Evolutionary conservation across 2,888 invertebrate genomes (phyloP), one percentile per base, ranked within the genome.

Genomic region (Bedellia somnulentella): DNA sequence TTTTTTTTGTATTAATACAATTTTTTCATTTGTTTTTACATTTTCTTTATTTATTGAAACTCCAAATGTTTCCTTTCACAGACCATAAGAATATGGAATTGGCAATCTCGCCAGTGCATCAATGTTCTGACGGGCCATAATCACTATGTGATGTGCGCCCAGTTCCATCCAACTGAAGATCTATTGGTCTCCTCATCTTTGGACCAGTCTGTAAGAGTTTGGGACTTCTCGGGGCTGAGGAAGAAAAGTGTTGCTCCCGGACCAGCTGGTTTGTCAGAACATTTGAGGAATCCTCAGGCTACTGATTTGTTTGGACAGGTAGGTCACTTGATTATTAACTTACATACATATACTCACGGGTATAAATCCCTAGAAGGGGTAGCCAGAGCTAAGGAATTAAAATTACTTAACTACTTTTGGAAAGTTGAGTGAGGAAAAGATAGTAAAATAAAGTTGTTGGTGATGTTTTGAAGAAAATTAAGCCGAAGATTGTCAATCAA

Each of bases 101-200:
- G 99, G 99, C 99, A 99, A 61, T 96, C 96, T 23, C 84, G 99
- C 12, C 93, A 91, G 35, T 97, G 95, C 52, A 94, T 96, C 49
- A 93, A 92, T 46, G 93, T 93, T 1, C 75, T 94, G 3, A 93
- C 93, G 0, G 99, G 99, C 0, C 99, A 99, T 75, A 98, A 98
- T 66, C 99, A 99, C 62, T 99, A 99, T 62, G 99, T 99, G 0
- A 99, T 99, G 99, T 96, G 97, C 55, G 98, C 98, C 1, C 90
- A 91, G 60, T 99, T 99, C 67, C 99, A 99, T 58, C 93, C 93
- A 0, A 84, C 87, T 0, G 98, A 99, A 48, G 99, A 99, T 62
- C 82, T 99, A 31, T 86, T 99, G 13, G 96, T 98, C 0, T 97
- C 97, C 0, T 97, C 98, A 1, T 98, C 97, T 0, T 75, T 99